Evolutionary conservation across 2,888 invertebrate species (phyloP).

Genomic region (Sphaerolaimus hirsutus): DNA sequence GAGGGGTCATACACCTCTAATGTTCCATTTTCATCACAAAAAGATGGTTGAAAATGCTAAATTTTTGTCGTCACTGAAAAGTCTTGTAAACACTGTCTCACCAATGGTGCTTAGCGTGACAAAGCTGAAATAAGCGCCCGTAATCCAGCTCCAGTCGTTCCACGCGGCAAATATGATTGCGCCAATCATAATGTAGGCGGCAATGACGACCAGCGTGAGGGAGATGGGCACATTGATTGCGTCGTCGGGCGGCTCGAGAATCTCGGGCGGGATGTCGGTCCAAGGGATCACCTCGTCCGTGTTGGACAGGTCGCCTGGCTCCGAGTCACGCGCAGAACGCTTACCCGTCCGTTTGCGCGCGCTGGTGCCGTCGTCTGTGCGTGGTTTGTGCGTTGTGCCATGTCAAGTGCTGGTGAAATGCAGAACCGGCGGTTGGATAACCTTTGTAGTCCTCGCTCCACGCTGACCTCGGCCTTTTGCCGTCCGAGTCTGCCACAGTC

Average conservation of each 20-base stretch:
- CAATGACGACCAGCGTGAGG: constrained; percentile 8
- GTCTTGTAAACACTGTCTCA: too few relatives aligned
- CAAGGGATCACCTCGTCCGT: too few relatives aligned
- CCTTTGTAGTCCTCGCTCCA: background rate
- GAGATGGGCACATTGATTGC: constrained; percentile 7
- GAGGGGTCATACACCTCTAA: too few relatives aligned
- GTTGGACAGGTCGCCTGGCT: too few relatives aligned
- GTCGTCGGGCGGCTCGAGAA: constrained; percentile 5
- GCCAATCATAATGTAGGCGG: constrained; percentile 7
- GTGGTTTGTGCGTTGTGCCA: background rate
- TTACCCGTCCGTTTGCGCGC: background rate
- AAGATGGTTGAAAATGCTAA: too few relatives aligned
- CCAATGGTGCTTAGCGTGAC: constrained; percentile 8
- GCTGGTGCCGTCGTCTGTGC: background rate
- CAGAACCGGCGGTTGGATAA: too few relatives aligned
- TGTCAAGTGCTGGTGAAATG: background rate
- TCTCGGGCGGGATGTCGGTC: background rate
- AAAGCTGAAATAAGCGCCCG: constrained; percentile 8
- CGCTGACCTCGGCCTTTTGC: background rate
- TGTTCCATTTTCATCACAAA: too few relatives aligned
- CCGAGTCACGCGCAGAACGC: too few relatives aligned
- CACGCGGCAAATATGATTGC: constrained; percentile 7
- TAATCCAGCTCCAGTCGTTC: constrained; percentile 7
- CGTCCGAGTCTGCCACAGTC: background rate
- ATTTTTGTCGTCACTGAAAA: too few relatives aligned